These are phyloP conservation scores for Sebastes kiyomatsui DNA, from an alignment of 2,797 vertebrate species.

Conservation along the genomic window DNA sequence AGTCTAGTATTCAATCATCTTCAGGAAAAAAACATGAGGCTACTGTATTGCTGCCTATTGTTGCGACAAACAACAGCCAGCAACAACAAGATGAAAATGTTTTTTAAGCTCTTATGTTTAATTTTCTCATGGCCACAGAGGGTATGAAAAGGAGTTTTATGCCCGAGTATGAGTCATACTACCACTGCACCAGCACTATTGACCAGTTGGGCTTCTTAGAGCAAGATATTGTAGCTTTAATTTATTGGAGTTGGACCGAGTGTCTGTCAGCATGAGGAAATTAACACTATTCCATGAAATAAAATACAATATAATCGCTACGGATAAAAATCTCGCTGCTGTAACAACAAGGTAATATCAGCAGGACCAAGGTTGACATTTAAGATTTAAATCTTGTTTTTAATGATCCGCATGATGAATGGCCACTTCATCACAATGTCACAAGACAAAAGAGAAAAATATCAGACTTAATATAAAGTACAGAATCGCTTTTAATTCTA, in stretches of 20 bases:
- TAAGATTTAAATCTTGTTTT: constrained; percentile 59
- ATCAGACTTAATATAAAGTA: constrained; percentile 46
- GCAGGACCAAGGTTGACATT: constrained; percentile 45
- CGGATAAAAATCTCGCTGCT: constrained; percentile 34
- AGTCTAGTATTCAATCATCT: background rate
- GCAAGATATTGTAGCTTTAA: constrained; percentile 13
- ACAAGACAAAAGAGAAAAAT: constrained; percentile 25
- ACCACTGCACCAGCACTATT: background rate
- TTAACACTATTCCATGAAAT: constrained; percentile 47
- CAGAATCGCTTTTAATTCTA: constrained; percentile 39
- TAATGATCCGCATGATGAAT: constrained; percentile 58
- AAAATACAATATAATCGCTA: constrained; percentile 12
- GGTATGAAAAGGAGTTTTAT: background rate
- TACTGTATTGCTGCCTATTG: background rate
- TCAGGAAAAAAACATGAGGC: background rate
- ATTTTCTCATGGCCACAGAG: background rate
- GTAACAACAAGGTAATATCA: constrained; percentile 23
- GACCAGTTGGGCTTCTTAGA: constrained; percentile 9
- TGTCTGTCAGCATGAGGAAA: constrained; percentile 48
- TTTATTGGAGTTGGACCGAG: constrained; percentile 9
- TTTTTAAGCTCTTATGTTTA: background rate
- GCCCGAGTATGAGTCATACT: background rate
- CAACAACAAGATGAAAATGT: background rate
- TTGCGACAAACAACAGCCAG: background rate
- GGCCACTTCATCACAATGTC: constrained; percentile 40